Conservation (phyloP, 2,888 invertebrate species). For the Chalcis sispes region DNA sequence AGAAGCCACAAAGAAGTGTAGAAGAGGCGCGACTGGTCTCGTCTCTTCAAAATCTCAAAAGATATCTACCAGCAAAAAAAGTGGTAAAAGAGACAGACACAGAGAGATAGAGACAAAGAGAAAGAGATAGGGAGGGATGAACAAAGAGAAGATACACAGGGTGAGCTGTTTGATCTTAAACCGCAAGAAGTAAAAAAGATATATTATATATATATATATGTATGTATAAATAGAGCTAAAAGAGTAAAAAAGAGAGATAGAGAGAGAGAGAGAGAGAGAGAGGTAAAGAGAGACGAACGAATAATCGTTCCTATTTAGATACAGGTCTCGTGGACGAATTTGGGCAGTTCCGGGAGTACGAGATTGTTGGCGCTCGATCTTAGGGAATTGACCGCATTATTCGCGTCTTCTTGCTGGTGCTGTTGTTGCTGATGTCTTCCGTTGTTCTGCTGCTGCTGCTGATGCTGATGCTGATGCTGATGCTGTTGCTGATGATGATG, state of each 20-base stretch:
- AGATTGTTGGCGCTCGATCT: slow-evolving; percentile 74
- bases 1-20: background rate
- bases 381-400: slow-evolving; percentile 67
- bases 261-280: slow-evolving; percentile 30
- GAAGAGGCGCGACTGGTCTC: slow-evolving; percentile 10
- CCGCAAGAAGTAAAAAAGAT: no score
- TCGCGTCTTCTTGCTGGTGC: slow-evolving; percentile 66
- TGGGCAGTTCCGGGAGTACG: slow-evolving; percentile 79
- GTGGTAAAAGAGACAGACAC: background rate
- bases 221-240: slow-evolving; percentile 4
- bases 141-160: background rate
- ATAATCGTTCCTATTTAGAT: slow-evolving; percentile 76
- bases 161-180: background rate
- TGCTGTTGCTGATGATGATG: slow-evolving; percentile 64
- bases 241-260: background rate
- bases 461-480: slow-evolving; percentile 59
- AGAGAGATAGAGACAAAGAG: slow-evolving; percentile 8
- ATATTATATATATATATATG: no score
- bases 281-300: slow-evolving; percentile 35
- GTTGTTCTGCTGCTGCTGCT: slow-evolving; percentile 64
- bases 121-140: slow-evolving; percentile 26
- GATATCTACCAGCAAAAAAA: background rate
- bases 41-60: slow-evolving; percentile 26
- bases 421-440: slow-evolving; percentile 67
- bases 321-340: slow-evolving; percentile 85